Percentiles rank a stretch among this genome's conserved stretches.
Evolutionary conservation across 2,797 vertebrate species (phyloP).

Genomic region (Phylloscopus collybita): DNA sequence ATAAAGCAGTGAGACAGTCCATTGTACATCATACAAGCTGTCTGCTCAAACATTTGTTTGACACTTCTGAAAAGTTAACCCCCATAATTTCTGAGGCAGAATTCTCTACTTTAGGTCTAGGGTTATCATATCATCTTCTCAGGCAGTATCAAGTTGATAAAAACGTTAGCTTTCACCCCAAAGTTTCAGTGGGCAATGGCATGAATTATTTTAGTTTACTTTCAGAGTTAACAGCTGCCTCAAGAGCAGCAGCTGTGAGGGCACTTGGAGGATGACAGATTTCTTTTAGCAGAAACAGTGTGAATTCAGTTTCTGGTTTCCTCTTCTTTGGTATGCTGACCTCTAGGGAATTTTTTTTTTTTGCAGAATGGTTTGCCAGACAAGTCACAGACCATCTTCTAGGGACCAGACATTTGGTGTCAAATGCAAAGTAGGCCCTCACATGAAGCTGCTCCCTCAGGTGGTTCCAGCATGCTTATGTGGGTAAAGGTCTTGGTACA

Average conservation of each 20-base stretch:
- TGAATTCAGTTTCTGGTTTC: not conserved
- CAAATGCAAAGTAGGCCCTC: not conserved
- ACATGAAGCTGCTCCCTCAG: not conserved
- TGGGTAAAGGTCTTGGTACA: not conserved
- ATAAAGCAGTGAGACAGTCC: not conserved
- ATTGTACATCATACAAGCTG: not conserved
- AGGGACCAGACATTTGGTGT: not conserved
- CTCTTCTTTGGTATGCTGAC: not conserved
- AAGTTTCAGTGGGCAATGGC: no score
- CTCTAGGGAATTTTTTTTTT: conserved; percentile 16
- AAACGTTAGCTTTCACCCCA: not conserved
- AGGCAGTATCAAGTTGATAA: not conserved
- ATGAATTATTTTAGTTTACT: no score
- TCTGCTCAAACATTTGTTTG: not conserved
- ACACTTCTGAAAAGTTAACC: not conserved
- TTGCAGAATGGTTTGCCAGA: not conserved
- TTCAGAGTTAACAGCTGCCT: no score
- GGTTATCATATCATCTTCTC: not conserved
- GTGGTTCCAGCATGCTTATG: not conserved
- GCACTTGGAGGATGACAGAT: not conserved
- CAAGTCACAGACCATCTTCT: not conserved
- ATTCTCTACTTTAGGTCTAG: not conserved
- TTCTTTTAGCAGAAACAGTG: not conserved
- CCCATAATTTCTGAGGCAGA: not conserved
- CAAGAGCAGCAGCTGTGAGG: no score